Evolutionary conservation across 2,797 vertebrate species (phyloP), one percentile per base, ranked within the genome.

Genomic region (Coranthus polyacanthus): DNA sequence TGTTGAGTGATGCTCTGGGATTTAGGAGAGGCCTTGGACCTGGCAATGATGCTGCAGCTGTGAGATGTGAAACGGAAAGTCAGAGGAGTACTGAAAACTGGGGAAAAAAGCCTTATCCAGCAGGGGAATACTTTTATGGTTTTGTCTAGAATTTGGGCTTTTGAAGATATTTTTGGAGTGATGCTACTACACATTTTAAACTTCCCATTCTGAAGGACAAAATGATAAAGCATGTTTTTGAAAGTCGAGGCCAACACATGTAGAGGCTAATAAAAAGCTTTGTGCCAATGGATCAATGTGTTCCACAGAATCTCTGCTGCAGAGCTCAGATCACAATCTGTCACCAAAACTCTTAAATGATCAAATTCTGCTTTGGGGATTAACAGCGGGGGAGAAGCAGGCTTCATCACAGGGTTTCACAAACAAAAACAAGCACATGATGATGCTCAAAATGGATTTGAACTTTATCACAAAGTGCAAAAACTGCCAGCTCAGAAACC

Each of bases 111-210:
- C 46, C 21, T 10, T 18, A 37, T 22, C 65, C 38, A 50, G 39
- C 69, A 20, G 21, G 76, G 86, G 82, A 87, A 86, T 67, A 79
- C 60, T 75, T 83, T 83, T 67, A 78, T 10, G 50, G 15, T 64
- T 78, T 70, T 71, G 60, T 54, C 71, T 58, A 78, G 15, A 49
- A 36, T 46, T 42, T 43, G 21, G 5, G 12, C 51, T 69, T 77
- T 57, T 68, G 60, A 75, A 82, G 56, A 76, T 26, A 47, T 45
- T 54, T 57, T 45, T 70, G 44, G 37, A 64, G 16, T 47, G 20
- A 55, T 22, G 26, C 8, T 16, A 21, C 12, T 24, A 6, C 34
- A 38, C 56, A 24, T 68, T 42, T 17, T 41, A 18, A 20, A 22
- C 15, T 68, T 47, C 26, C 20, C 29, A 15, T 50, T 70, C 49